These are phyloP conservation scores for Bungarus multicinctus DNA, from an alignment of 2,113 vertebrate species.

Conservation along the genomic window DNA sequence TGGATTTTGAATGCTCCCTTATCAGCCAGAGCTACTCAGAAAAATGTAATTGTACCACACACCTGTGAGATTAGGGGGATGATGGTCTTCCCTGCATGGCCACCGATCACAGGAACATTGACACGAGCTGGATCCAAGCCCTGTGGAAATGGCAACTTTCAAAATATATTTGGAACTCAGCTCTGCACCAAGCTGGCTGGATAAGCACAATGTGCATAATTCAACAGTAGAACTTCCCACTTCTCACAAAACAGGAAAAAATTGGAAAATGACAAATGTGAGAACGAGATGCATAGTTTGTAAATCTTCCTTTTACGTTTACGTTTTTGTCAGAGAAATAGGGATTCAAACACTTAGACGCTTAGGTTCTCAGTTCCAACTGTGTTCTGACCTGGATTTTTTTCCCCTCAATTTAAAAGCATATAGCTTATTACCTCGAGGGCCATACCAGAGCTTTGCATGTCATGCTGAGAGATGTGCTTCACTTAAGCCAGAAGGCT, in stretches of 20 bases:
- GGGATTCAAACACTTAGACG: not conserved
- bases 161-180: not conserved
- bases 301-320: not conserved
- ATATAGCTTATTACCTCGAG: not conserved
- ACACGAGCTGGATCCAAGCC: constrained; percentile 91
- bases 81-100: constrained; percentile 96
- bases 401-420: not conserved
- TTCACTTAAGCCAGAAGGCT: not conserved
- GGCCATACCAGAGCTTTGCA: not conserved
- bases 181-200: not conserved
- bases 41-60: not conserved
- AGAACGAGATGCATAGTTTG: not conserved
- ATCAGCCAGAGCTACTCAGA: not conserved
- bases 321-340: not conserved
- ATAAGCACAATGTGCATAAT: not conserved
- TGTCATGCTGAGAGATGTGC: not conserved
- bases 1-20: not conserved
- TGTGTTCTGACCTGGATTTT: not conserved
- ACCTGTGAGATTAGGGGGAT: constrained; percentile 96
- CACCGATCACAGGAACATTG: constrained; percentile 90
- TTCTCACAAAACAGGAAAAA: not conserved
- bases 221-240: not conserved
- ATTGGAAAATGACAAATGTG: not conserved
- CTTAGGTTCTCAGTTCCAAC: not conserved
- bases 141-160: constrained; percentile 54